Conservation (phyloP, 2,888 invertebrate genomes). For the Drosophila niveifrons region DNA sequence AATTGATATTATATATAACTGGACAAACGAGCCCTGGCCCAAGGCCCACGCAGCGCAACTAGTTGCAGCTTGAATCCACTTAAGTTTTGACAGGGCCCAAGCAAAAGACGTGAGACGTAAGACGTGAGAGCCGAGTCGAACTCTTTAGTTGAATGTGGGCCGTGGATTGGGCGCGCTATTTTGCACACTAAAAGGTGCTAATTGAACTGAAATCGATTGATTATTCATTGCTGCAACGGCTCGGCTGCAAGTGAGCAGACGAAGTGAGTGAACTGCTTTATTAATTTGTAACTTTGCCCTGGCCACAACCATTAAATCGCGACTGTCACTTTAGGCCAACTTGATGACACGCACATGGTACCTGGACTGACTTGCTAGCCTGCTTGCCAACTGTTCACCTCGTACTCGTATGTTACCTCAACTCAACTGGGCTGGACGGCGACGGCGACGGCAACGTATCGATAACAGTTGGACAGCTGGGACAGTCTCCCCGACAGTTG, state of each 20-base stretch:
- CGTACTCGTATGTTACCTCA: constrained; percentile 5
- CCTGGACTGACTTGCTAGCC: constrained; percentile 7
- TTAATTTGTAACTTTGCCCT: constrained; percentile 81
- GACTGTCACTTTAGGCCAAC: constrained; percentile 84
- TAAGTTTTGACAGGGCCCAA: constrained; percentile 71
- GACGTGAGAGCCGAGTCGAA: no score
- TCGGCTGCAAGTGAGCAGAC: constrained; percentile 19
- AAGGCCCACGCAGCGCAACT: constrained; percentile 49
- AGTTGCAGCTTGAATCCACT: constrained; percentile 56
- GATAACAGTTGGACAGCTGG: constrained; percentile 59
- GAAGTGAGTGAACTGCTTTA: constrained; percentile 57
- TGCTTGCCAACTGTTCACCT: constrained; percentile 4
- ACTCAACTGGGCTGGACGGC: constrained; percentile 9
- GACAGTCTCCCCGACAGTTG: constrained; percentile 17
- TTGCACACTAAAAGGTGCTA: constrained; percentile 83
- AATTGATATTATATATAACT: constrained; percentile 38
- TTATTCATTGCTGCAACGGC: constrained; percentile 75
- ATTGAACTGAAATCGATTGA: constrained; percentile 80
- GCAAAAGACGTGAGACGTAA: neutral
- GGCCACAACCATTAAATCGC: constrained; percentile 83
- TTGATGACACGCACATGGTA: constrained; percentile 84
- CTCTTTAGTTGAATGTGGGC: constrained; percentile 34
- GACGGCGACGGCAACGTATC: constrained; percentile 47
- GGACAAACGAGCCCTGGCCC: constrained; percentile 38
- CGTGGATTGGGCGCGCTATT: constrained; percentile 72